Evolutionary conservation across 2,888 invertebrate genomes (phyloP).

Genomic region (Charanyca ferruginea): DNA sequence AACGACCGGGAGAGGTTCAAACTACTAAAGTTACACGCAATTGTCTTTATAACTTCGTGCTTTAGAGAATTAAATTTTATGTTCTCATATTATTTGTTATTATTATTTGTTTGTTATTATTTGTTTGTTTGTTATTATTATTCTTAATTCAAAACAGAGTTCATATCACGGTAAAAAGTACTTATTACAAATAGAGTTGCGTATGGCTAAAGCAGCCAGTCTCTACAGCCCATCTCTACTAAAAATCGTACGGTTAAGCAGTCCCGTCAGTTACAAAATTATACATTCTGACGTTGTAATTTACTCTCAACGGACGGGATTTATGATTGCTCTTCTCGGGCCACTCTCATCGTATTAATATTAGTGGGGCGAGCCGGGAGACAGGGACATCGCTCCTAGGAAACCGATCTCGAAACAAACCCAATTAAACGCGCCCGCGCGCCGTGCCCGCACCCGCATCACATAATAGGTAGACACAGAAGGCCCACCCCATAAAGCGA

Average conservation of each 20-base stretch:
- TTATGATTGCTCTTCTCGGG: constrained; percentile 72
- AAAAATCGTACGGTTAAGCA: constrained; percentile 54
- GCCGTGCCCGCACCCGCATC: constrained; percentile 51
- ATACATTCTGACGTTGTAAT: constrained; percentile 71
- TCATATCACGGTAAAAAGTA: too few species aligned
- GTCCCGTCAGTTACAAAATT: constrained; percentile 64
- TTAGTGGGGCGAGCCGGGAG: constrained; percentile 57
- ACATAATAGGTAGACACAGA: neutral
- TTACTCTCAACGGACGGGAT: constrained; percentile 71
- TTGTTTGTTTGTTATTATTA: too few species aligned
- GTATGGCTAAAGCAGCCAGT: too few species aligned
- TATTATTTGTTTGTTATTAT: too few species aligned
- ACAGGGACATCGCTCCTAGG: constrained; percentile 62
- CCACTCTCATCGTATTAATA: constrained; percentile 71
- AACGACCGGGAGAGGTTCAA: too few species aligned
- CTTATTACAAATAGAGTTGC: too few species aligned
- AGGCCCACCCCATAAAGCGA: neutral
- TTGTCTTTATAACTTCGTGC: too few species aligned
- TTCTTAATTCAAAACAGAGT: too few species aligned
- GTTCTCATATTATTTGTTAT: too few species aligned
- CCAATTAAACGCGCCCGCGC: constrained; percentile 71
- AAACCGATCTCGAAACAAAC: constrained; percentile 73
- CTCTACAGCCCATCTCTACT: too few species aligned
- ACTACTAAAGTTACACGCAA: too few species aligned
- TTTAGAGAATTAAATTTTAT: too few species aligned